Evolutionary conservation across 2,888 invertebrate genomes (phyloP).

Genomic region (Emmelina monodactyla): DNA sequence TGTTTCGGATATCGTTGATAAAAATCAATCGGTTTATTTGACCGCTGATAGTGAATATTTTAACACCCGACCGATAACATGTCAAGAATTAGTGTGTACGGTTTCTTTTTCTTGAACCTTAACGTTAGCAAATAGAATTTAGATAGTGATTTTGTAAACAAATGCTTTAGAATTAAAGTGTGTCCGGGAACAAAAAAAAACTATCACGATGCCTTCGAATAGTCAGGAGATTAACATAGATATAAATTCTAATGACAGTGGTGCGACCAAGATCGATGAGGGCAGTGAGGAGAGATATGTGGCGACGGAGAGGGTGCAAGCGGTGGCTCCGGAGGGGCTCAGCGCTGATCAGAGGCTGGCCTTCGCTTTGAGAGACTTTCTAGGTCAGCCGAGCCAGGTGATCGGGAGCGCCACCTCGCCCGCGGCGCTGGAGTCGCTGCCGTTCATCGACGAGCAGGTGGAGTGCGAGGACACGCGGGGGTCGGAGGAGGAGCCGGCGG

Average conservation of each 20-base stretch:
- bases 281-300: constrained; percentile 22
- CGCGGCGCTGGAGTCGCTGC: constrained; percentile 31
- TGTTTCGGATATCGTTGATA: constrained; percentile 30
- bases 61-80: no score
- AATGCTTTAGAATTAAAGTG: no score
- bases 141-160: no score
- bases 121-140: no score
- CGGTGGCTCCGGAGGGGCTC: constrained; percentile 28
- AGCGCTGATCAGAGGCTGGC: constrained; percentile 43
- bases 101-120: no score
- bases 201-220: constrained; percentile 46
- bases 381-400: constrained; percentile 27
- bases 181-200: constrained; percentile 5
- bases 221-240: constrained; percentile 52
- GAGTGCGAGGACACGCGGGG: constrained; percentile 28
- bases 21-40: constrained; percentile 27
- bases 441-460: constrained; percentile 45
- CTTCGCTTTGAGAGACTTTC: constrained; percentile 46
- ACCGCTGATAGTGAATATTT: constrained; percentile 29
- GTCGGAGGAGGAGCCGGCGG: constrained; percentile 40
- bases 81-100: no score
- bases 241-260: constrained; percentile 41
- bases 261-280: constrained; percentile 28
- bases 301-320: constrained; percentile 21
- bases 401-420: constrained; percentile 28